Evolutionary conservation across 92 coral and sea anemone genomes (phyloP), one percentile per base, ranked within the genome.

Genomic region (Porites lobata): DNA sequence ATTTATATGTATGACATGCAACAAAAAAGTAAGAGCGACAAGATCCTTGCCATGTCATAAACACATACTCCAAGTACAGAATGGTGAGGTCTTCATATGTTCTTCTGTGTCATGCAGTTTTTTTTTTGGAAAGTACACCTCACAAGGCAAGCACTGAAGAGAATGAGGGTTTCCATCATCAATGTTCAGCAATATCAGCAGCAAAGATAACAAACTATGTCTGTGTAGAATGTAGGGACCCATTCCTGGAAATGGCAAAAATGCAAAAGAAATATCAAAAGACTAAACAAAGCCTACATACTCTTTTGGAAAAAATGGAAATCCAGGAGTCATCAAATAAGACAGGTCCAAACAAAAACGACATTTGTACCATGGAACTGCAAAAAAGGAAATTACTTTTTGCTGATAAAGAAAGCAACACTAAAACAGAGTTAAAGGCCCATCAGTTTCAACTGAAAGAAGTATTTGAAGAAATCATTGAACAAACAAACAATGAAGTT

Each of bases 391-490:
- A 21, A 66, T 13, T 66, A 10, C 67, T 12, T 63, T 63, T 1
- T 63, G 20, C 67, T 6, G 67, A 65, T 11, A 18, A 65, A 65
- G 7, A 20, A 65, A 65, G 8, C 69, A 50, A 11, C 3, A 2
- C 80, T 2, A 5, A 22, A 76, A 76, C 8, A 22, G 65, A 76
- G 50, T 51, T 76, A 76, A 76, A 76, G 21, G 80, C 69, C 20
- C 22, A 66, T 57, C 65, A 78, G 12, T 59, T 78, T 20, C 20
- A 20, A 62, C 3, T 78, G 14, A 57, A 78, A 20, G 51, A 78
- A 9, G 82, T 78, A 47, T 69, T 78, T 57, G 70, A 58, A 52
- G 21, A 50, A 24, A 57, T 78, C 22, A 61, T 78, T 6, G 51
- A 78, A 47, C 50, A 13, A 22, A 26, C 70, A n/a, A 59, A 78